Evolutionary conservation across 1,140 invertebrate genomes (phyloP), one percentile per base, ranked within the genome.

Genomic region (Conus betulinus): DNA sequence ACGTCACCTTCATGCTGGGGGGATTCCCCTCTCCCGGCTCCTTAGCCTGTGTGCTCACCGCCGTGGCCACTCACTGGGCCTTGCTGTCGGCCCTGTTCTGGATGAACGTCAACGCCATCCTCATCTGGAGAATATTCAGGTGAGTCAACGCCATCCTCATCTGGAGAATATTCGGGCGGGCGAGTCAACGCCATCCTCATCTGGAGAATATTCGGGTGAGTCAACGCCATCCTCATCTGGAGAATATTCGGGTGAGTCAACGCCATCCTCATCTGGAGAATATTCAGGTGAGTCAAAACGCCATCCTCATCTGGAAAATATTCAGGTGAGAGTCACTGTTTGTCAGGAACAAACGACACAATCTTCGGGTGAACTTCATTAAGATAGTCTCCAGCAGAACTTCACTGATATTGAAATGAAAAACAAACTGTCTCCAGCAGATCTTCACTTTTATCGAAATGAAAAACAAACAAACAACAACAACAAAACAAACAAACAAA

Each of bases 31-130:
- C 23, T 8, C 57, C 67, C 57, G 84, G 84, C 10, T 67, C 55
- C n/a, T 7, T 25, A 17, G 5, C 63, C 20, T 85, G 84, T n/a
- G 57, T 63, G 13, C 8, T 71, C 15, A 39, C 60, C 20, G 84
- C 84, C 5, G 84, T 85, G 39, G 57, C 7, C 39, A 85, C 84
- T 7, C 84, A 85, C 27, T 85, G 84, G 84, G 17, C 23, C n/a
- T 71, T 85, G n/a, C 60, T 85, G 55, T 85, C 84, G 60, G 57
- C 84, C 0, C 11, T 85, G 60, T 39, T 85, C 2, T 85, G 84
- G 84, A 85, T 85, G 84, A 85, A 85, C 60, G 84, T 85, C 5
- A 85, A 67, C 27, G 84, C 84, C 60, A n/a, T 85, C 13, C 84
- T 71, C 23, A 85, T 85, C 67, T 85, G 84, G 84, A 55, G 60